phyloP scores from a whole-genome alignment of 2,888 invertebrate species.

The Orthosia gracilis region DNA sequence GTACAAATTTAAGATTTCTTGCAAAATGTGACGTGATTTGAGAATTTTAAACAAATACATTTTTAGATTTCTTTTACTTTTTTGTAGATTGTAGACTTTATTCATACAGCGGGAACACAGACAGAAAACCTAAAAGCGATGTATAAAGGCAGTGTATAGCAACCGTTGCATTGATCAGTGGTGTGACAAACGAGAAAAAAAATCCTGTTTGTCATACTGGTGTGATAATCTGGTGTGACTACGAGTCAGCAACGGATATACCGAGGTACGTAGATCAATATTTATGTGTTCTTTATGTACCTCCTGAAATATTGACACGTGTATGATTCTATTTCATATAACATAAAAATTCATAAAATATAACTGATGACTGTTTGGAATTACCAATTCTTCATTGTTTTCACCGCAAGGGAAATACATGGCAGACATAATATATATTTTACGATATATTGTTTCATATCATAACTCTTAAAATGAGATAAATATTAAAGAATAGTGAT shows the following conservation, averaged over 20 bases:
- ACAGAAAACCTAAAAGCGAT: neutral
- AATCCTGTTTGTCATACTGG: no score
- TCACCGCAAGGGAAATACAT: constrained; percentile 1
- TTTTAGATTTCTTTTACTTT: no score
- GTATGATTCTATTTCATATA: neutral
- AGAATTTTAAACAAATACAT: no score
- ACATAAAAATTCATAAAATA: no score
- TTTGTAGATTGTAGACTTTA: no score
- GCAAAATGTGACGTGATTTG: no score
- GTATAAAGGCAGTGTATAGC: neutral
- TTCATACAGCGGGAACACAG: neutral
- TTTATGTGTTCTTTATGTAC: no score
- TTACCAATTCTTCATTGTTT: constrained; percentile 5
- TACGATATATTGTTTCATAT: neutral
- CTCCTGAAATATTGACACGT: constrained; percentile 11
- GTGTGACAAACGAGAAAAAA: no score
- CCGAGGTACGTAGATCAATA: neutral
- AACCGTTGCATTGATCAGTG: neutral
- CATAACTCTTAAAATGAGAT: neutral
- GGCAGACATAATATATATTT: neutral
- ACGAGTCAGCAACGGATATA: no score
- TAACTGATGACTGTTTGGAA: neutral
- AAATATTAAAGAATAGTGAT: no score
- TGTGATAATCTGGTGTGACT: no score
- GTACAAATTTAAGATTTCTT: no score